Conservation (phyloP, 2,888 invertebrate genomes). For the Magallana nippona region DNA sequence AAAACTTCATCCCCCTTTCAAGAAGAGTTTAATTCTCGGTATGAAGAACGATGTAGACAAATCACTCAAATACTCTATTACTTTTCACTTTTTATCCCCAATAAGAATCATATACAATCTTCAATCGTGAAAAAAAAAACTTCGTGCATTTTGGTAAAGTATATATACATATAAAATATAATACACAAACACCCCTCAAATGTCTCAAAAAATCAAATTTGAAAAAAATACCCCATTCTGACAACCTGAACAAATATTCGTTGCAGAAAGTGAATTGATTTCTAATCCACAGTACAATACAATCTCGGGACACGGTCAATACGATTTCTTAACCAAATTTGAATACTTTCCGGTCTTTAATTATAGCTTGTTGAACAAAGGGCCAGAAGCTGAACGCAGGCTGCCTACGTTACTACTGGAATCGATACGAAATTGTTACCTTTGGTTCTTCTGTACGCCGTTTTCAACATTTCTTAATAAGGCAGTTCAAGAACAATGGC, state of each 20-base stretch:
- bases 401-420: constrained; percentile 36
- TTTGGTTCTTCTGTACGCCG: constrained; percentile 48
- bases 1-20: too few relatives aligned
- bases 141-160: too few relatives aligned
- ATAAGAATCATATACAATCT: too few relatives aligned
- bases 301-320: not conserved
- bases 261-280: constrained; percentile 22
- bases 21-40: too few relatives aligned
- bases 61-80: too few relatives aligned
- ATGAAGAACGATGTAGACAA: too few relatives aligned
- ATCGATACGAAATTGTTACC: constrained; percentile 69
- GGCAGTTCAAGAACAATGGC: constrained; percentile 1
- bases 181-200: not conserved
- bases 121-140: too few relatives aligned
- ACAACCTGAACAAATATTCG: not conserved
- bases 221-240: too few relatives aligned
- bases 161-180: not conserved
- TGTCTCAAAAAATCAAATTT: not conserved
- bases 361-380: constrained; percentile 40
- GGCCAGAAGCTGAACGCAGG: not conserved
- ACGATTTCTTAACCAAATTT: constrained; percentile 30
- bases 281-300: constrained; percentile 20
- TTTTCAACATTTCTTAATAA: constrained; percentile 13
- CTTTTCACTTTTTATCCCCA: too few relatives aligned
- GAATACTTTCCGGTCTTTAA: constrained; percentile 41